Base-by-base conservation (phyloP, 2,113 vertebrate species). In the Mormyrus iriodes region DNA sequence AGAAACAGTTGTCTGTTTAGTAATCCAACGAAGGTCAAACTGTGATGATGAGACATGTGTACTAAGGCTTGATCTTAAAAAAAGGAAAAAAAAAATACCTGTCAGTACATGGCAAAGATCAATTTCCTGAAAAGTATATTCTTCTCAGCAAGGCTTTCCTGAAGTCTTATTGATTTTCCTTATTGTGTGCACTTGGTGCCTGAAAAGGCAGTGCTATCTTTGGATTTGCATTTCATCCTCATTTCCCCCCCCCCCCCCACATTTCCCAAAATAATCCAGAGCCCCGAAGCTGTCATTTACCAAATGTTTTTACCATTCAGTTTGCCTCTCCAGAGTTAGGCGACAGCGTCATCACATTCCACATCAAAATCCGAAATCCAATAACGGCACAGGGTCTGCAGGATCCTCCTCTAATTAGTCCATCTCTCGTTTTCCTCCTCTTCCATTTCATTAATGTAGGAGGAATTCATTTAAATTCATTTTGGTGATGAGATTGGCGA, bases 401-500 rank as follows among this genome's bases (percentile, higher is more conserved):
- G 90, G 89, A 92, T 91, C 85, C 89, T 89, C 89, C 82, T 10
- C 91, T 90, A 90, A 91, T 90, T 53, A 91, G 88, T 73, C 8
- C 89, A 61, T 82, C 89, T n/a, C 52, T 73, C 76, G 42, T 90
- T 91, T 61, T 90, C 13, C 73, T 46, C 44, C 90, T 48, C 88
- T 92, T 35, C 87, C 90, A 90, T 92, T 91, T 90, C 88, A 93
- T 93, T 90, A 91, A 91, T 89, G 89, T 87, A 88, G 87, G 83
- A 89, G 91, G 90, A 94, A 93, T 93, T 61, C 90, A 92, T 94
- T 89, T 89, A 82, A 90, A 85, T 90, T 89, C 90, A 87, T 93
- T 93, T 91, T 85, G 89, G 91, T 89, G 79, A 91, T 69, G 84
- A 91, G 90, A 94, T 90, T 27, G 24, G 44, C 76, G 84, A 90